Percentiles rank a stretch among this genome's conserved stretches.
Evolutionary conservation across 2,888 invertebrate genomes (phyloP).

Genomic region (Heliconius charithonia): DNA sequence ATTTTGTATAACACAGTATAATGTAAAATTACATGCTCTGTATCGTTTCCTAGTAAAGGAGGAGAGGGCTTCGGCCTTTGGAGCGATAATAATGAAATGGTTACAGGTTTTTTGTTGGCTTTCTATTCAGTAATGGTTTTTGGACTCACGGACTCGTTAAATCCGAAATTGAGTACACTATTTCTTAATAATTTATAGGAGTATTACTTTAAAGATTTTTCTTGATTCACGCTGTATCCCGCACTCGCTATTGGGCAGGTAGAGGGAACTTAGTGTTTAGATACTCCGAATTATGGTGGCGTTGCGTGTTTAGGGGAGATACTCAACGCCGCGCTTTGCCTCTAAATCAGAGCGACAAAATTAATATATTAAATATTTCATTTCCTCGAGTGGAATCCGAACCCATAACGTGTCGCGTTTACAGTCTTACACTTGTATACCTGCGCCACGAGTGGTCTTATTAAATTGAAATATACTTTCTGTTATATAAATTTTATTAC

Average conservation of each 20-base stretch:
- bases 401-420: too few relatives aligned
- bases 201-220: neutral
- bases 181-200: neutral
- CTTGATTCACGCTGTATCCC: too few relatives aligned
- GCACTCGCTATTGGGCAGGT: too few relatives aligned
- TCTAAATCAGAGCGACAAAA: too few relatives aligned
- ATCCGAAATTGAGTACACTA: conserved; percentile 2
- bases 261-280: too few relatives aligned
- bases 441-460: too few relatives aligned
- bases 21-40: conserved; percentile 38
- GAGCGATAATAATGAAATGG: conserved; percentile 36
- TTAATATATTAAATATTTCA: too few relatives aligned
- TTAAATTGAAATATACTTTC: neutral
- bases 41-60: conserved; percentile 39
- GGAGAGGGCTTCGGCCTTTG: conserved; percentile 38
- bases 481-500: neutral
- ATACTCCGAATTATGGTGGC: too few relatives aligned
- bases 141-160: conserved; percentile 14
- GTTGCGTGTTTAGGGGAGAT: too few relatives aligned
- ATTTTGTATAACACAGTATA: conserved; percentile 38
- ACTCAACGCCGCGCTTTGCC: too few relatives aligned
- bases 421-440: too few relatives aligned
- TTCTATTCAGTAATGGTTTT: conserved; percentile 30
- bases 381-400: too few relatives aligned
- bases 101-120: conserved; percentile 35